Percentiles rank a stretch among this genome's conserved stretches.
Evolutionary conservation across 2,888 invertebrate species (phyloP).

Genomic region (Amphiduros pacificus): DNA sequence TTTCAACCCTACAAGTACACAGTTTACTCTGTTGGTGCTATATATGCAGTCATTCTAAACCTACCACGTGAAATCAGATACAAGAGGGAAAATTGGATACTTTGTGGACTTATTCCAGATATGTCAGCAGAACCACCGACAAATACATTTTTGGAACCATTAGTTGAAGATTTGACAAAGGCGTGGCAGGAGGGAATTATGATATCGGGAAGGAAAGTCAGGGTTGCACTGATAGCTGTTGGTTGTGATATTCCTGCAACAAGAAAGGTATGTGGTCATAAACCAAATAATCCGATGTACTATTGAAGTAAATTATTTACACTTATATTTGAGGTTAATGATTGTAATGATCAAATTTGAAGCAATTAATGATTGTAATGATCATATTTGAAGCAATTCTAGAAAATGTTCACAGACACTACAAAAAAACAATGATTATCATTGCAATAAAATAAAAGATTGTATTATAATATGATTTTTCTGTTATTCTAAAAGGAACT

Average conservation of each 20-base stretch:
- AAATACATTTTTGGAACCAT: background rate
- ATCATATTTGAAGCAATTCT: no score
- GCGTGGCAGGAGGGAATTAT: background rate
- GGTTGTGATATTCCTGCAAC: conserved; percentile 1
- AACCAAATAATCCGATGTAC: no score
- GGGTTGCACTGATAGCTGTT: background rate
- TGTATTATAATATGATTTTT: no score
- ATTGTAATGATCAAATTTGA: no score
- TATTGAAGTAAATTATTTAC: no score
- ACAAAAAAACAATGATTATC: no score
- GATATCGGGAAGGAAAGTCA: background rate
- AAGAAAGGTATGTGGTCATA: no score
- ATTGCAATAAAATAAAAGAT: no score
- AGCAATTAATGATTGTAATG: no score
- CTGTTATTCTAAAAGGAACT: no score
- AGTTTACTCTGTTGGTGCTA: background rate
- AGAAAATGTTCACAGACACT: no score
- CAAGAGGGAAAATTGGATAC: background rate
- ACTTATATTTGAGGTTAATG: no score
- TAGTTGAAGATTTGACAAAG: background rate
- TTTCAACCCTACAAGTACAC: conserved; percentile 2
- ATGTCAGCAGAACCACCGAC: background rate
- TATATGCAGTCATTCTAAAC: background rate
- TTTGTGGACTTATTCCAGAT: background rate
- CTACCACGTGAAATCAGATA: background rate